Conservation (phyloP, 2,797 vertebrate species). For the Rhyacichthys aspro region DNA sequence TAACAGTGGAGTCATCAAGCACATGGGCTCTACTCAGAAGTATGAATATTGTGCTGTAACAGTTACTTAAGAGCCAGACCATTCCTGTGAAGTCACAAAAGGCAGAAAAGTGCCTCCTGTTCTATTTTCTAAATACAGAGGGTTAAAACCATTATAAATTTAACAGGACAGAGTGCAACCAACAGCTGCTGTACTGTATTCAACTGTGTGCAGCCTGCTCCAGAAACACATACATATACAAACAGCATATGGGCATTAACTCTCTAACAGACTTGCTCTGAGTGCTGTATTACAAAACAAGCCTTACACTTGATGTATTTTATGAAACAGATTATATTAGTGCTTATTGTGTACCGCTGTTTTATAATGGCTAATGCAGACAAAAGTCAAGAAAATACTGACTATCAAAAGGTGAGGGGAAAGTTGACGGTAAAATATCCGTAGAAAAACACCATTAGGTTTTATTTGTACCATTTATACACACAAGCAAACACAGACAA, state of each 20-base stretch:
- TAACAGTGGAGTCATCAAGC: constrained; percentile 2
- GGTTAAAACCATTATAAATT: constrained; percentile 66
- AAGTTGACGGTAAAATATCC: too few species aligned
- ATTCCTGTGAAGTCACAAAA: constrained; percentile 32
- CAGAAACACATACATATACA: constrained; percentile 3
- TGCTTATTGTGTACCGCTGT: constrained; percentile 8
- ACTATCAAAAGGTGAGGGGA: too few species aligned
- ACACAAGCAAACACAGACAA: constrained; percentile 14
- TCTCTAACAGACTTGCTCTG: constrained; percentile 26
- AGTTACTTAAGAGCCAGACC: constrained; percentile 43
- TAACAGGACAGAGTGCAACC: constrained; percentile 67
- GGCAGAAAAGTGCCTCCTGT: constrained; percentile 48
- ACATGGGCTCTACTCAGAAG: not conserved
- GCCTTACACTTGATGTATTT: constrained; percentile 39
- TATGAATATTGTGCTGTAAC: constrained; percentile 7
- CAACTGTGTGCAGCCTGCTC: constrained; percentile 18
- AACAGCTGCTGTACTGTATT: constrained; percentile 59
- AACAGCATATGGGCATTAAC: not conserved
- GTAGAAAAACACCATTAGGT: too few species aligned
- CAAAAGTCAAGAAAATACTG: constrained; percentile 5
- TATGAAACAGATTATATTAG: constrained; percentile 24
- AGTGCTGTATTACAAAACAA: too few species aligned
- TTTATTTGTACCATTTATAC: constrained; percentile 16
- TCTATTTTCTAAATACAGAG: constrained; percentile 37
- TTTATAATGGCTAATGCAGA: constrained; percentile 19